These are phyloP conservation scores for Aphelenchoides bicaudatus DNA, from an alignment of 2,888 invertebrate genomes.

Conservation along the genomic window DNA sequence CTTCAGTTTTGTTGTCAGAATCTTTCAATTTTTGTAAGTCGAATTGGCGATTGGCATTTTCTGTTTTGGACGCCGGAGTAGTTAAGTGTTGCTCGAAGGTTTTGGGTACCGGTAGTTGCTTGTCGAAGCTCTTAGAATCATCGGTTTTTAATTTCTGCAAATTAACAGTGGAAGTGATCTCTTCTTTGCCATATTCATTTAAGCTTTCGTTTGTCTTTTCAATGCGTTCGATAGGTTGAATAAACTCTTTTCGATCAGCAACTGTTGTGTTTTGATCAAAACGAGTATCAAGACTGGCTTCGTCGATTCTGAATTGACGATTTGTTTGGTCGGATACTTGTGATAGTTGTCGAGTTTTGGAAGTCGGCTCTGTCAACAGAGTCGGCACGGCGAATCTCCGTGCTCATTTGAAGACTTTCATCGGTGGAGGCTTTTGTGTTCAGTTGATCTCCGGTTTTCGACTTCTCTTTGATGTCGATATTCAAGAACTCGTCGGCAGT, in stretches of 20 bases:
- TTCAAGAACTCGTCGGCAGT: not conserved
- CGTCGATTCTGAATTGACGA: conserved; percentile 1
- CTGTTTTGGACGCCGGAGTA: no score
- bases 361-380: no score
- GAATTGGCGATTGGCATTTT: no score
- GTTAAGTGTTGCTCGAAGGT: not conserved
- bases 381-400: no score
- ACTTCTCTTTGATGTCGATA: not conserved
- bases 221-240: not conserved
- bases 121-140: not conserved
- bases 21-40: not conserved
- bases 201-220: not conserved
- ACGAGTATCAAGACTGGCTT: not conserved
- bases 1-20: not conserved
- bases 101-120: not conserved
- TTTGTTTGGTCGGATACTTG: not conserved
- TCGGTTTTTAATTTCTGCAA: not conserved
- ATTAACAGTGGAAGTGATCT: conserved; percentile 16
- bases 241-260: not conserved
- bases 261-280: not conserved
- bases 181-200: conserved; percentile 27
- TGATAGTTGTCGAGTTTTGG: no score
- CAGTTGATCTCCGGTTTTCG: no score
- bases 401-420: no score
- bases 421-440: no score